These are phyloP conservation scores for Laticauda colubrina DNA, from an alignment of 2,113 vertebrate genomes.

Conservation along the genomic window DNA sequence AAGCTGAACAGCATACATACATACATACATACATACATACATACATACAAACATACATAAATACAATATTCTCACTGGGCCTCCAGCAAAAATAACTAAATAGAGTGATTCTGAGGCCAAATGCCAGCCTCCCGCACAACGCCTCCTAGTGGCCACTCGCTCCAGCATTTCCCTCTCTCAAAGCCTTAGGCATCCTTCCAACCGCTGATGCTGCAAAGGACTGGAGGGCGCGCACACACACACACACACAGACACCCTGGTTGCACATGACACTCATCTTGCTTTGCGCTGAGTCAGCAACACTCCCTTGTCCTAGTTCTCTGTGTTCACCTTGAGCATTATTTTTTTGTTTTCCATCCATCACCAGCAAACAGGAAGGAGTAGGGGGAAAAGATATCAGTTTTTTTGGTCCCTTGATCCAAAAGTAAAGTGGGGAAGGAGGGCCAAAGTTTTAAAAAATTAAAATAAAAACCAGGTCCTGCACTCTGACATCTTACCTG, in stretches of 20 bases:
- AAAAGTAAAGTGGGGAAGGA: neutral
- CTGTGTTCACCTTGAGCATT: conserved; percentile 28
- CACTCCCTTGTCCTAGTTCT: neutral
- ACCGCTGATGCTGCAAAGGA: neutral
- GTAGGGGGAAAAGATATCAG: accelerated
- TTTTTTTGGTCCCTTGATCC: neutral
- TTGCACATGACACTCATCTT: neutral
- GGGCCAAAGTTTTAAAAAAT: neutral
- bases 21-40: no score
- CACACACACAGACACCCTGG: no score
- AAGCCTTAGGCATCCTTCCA: conserved; percentile 3
- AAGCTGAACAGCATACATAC: no score
- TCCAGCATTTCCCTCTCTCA: neutral
- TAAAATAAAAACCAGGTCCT: neutral
- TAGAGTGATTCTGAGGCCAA: no score
- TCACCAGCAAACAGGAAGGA: neutral
- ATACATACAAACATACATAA: no score
- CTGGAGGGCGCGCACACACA: accelerated
- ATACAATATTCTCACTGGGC: no score
- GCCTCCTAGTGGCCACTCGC: neutral
- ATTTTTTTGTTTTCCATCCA: neutral
- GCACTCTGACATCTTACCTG: neutral
- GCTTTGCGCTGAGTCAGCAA: conserved; percentile 18
- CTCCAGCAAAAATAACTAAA: neutral
- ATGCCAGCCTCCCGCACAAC: neutral